Evolutionary conservation across 2,113 vertebrate species (phyloP).

Genomic region (Mesitornis unicolor): DNA sequence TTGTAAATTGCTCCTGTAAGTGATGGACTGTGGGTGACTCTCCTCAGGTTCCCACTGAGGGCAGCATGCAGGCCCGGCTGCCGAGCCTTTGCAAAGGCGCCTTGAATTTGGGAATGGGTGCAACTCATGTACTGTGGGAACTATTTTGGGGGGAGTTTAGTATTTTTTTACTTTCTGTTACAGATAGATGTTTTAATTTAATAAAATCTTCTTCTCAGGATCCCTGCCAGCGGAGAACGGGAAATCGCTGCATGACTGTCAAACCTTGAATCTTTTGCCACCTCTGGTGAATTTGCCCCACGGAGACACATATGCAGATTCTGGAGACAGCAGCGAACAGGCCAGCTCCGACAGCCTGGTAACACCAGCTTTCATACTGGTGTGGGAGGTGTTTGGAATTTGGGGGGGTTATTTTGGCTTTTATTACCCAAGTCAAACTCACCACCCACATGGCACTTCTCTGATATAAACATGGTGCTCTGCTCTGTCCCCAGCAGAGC

Average conservation of each 20-base stretch:
- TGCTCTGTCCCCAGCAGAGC: conserved; percentile 29
- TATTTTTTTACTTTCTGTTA: not conserved
- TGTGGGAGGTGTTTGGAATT: no score
- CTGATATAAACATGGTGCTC: accelerated
- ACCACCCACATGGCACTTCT: accelerated
- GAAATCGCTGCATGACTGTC: not conserved
- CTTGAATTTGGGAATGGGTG: not conserved
- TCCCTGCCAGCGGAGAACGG: not conserved
- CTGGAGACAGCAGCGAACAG: not conserved
- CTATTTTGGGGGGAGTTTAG: accelerated
- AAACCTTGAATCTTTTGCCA: no score
- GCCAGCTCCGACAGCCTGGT: conserved; percentile 53
- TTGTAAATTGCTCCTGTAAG: not conserved
- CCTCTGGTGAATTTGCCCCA: not conserved
- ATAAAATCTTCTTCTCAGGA: not conserved
- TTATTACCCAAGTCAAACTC: not conserved
- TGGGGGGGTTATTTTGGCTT: accelerated
- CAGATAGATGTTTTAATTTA: not conserved
- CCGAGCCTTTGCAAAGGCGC: accelerated
- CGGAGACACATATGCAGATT: accelerated
- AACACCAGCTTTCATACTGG: accelerated
- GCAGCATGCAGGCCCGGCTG: accelerated
- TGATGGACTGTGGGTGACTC: not conserved
- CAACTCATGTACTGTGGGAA: accelerated
- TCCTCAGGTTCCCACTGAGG: not conserved